Evolutionary conservation across 2,888 invertebrate genomes (phyloP), one percentile per base, ranked within the genome.

Genomic region (Gisinianus flammeolus): DNA sequence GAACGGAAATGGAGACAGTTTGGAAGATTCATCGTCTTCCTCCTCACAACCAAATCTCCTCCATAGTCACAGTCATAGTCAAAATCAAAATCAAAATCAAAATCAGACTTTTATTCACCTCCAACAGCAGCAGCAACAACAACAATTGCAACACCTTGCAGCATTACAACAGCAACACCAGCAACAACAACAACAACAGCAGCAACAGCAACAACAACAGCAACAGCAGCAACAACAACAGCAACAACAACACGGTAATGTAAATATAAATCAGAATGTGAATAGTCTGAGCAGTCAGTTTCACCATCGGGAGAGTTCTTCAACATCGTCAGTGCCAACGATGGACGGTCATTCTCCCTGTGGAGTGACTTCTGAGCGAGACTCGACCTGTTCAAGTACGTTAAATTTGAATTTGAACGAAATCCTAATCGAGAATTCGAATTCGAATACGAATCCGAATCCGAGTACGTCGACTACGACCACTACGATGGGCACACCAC

Each of bases 1-100:
- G 72, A 80, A 79, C 52, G 80, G 80, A 22, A 80, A 79, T 71
- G 79, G 68, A 30, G 68, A 70, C 33, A 56, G 58, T 26, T 35
- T 80, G 77, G 73, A 62, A 10, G 73, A 62, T 54, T 73, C 73
- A 28, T 30, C 56, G 31, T 58, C 35, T 28, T 28, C 26, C 26
- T 28, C 64, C 64, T 28, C 58, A 8, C 10, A 6, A 6, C 6
- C n/a, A 12, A 16, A 22, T 67, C 67, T 67, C 16, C 67, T 31
- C 30, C 67, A 31, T 24, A 67, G 19, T 33, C 67, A 67, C n/a
- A 10, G 8, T 31, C n/a, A 24, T 10, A 66, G 28, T 16, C 66
- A 66, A 2, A 66, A 16, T 24, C 66, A 30, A 16, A 58, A 58
- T 26, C 66, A 58, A 26, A 12, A n/a, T 26, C 58, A 58, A 26